phyloP scores from a whole-genome alignment of 2,797 vertebrate species.

The Leuciscus waleckii region DNA sequence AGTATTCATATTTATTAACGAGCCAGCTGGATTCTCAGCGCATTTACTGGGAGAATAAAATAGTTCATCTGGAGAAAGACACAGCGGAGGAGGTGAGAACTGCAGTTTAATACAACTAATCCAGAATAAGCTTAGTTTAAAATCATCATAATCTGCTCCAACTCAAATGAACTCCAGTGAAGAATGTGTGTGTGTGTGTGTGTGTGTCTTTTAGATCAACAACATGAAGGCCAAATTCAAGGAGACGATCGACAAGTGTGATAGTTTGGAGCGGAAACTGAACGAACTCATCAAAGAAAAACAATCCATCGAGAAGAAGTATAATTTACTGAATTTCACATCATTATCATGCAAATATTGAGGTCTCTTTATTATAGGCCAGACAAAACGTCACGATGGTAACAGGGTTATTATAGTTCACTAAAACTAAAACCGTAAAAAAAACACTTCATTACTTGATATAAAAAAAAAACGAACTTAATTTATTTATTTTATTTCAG shows the following conservation, averaged over 20 bases:
- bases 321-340: slow-evolving; percentile 59
- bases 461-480: not conserved
- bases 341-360: not conserved
- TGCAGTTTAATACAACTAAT: not conserved
- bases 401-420: not conserved
- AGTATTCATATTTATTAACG: slow-evolving; percentile 97
- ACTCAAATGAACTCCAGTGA: not conserved
- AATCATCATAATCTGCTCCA: not conserved
- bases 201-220: slow-evolving; percentile 84
- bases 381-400: not conserved
- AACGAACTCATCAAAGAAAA: slow-evolving; percentile 93
- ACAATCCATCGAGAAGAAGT: slow-evolving; percentile 93
- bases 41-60: slow-evolving; percentile 99
- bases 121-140: not conserved
- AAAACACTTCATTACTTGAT: not conserved
- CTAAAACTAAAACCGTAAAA: not conserved
- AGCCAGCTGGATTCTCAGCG: slow-evolving; percentile 97
- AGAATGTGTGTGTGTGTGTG: not conserved
- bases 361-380: not conserved
- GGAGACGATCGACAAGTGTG: slow-evolving; percentile 97
- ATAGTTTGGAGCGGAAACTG: slow-evolving; percentile 89
- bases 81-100: slow-evolving; percentile 90
- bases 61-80: slow-evolving; percentile 95
- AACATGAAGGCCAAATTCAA: slow-evolving; percentile 99
- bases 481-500: not conserved